Conservation (phyloP, 2,888 invertebrate species). For the Eucera pruinosa region DNA sequence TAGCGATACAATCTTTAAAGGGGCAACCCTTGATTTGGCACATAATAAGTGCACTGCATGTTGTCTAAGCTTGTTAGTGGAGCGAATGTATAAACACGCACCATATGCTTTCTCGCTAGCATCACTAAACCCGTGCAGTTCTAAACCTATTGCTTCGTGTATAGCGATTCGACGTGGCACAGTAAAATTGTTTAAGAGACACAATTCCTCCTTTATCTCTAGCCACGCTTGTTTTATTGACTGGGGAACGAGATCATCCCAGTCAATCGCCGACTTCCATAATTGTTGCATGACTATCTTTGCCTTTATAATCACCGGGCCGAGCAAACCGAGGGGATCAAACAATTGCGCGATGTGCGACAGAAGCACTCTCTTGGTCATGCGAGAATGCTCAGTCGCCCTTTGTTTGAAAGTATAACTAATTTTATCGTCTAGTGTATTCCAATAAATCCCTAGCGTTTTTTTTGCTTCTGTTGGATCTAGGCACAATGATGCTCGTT, state of each 20-base stretch:
- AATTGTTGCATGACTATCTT: not conserved
- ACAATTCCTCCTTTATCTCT: not conserved
- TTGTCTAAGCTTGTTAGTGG: not conserved
- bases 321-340: not conserved
- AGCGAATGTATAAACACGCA: not conserved
- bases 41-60: not conserved
- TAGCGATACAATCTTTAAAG: too few species aligned
- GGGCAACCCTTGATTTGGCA: constrained; percentile 9
- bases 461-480: not conserved
- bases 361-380: not conserved
- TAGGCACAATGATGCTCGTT: not conserved
- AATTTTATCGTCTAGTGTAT: not conserved
- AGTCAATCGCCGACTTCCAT: not conserved
- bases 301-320: not conserved
- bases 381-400: too few species aligned
- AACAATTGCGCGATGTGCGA: not conserved
- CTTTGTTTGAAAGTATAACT: too few species aligned
- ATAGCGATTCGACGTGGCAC: too few species aligned
- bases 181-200: too few species aligned
- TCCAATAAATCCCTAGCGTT: not conserved
- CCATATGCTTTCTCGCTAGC: constrained; percentile 6
- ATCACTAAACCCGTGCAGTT: not conserved
- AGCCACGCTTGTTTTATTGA: not conserved
- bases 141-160: not conserved
- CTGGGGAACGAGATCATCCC: not conserved